Base-by-base conservation (phyloP, 2,888 invertebrate genomes). In the Archips xylosteana region DNA sequence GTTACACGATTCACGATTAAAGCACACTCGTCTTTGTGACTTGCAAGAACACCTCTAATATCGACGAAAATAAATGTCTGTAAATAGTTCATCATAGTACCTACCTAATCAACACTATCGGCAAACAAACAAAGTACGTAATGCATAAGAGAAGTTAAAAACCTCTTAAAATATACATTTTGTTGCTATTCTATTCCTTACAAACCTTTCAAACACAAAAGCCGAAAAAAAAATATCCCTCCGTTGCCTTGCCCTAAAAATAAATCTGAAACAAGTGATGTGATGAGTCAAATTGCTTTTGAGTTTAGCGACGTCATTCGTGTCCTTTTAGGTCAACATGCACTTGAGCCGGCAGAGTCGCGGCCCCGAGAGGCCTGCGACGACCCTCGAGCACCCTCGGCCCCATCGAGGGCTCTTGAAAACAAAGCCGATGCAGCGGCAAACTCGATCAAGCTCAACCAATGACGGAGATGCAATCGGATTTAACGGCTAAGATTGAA, bases 291-390 rank as follows among this genome's bases (percentile, higher is more conserved):
- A 62, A 68, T 68, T 59, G 60, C 74, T 70, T 64, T 74, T 54
- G 65, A 70, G 34, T 36, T 12, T 59, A 74, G 76, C 83, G 85
- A 87, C 85, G 83, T 86, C 85, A 84, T 79, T 78, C 63, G 76
- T 79, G 82, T 82, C 82, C 83, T 87, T 83, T 82, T 82, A 85
- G 85, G 83, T 85, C 85, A 85, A 85, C 79, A 80, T 83, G 85
- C 83, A 86, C 87, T 89, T 76, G 81, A 85, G 81, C 76, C 79
- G 77, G n/a, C n/a, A 10, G 78, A 78, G 78, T 74, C 79, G 79
- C 75, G 76, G 83, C 78, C 80, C 76, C 81, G 62, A 62, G 61
- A 51, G 47, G 78, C 73, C 78, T 76, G 74, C 70, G 75, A 71
- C 64, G 57, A 23, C 51, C 63, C 63, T 60, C 39, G 71, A 71